Evolutionary conservation across 92 coral and sea anemone species (phyloP), one percentile per base, ranked within the genome.

Genomic region (Bergia sp.): DNA sequence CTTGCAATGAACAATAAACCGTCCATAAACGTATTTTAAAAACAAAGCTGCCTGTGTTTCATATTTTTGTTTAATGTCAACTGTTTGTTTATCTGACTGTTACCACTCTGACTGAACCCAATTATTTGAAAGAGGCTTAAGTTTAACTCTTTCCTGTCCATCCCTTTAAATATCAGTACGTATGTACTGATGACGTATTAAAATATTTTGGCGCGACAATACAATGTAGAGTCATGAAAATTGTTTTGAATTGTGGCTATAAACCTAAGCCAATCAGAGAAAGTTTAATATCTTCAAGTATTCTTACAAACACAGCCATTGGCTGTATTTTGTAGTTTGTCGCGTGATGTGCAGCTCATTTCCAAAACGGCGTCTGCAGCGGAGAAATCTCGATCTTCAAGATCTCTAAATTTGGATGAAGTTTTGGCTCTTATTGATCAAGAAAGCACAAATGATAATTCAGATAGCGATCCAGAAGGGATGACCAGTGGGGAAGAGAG

Each of bases 381-480:
- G 18, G 44, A 77, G 61, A 77, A 89, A 57, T 65, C 91, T 49
- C 75, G 91, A 58, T 20, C 91, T 6, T 81, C 91, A 42, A 81
- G 76, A 89, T 45, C 83, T 5, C 81, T 64, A 88, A 78, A 36
- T 50, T 12, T 89, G 75, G 75, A 69, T 69, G 75, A 69, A 55
- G 64, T 55, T 55, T 55, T 55, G 64, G 15, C 91, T 15, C 77
- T 89, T 49, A 40, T 73, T 36, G 88, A 89, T 55, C 84, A 82
- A 82, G 83, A 89, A 73, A 71, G 73, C 47, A 61, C 21, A 49
- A 81, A 47, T 74, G 37, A 72, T 64, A 83, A 89, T 2, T 67
- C 82, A 57, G 87, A 91, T 85, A 91, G 91, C 71, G 91, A 83
- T 82, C 43, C 90, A n/a, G 90, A 80, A 89, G 94, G 94, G 40